Evolutionary conservation across 1,140 invertebrate genomes (phyloP), one percentile per base, ranked within the genome.

Genomic region (Xylocopa sonorina): DNA sequence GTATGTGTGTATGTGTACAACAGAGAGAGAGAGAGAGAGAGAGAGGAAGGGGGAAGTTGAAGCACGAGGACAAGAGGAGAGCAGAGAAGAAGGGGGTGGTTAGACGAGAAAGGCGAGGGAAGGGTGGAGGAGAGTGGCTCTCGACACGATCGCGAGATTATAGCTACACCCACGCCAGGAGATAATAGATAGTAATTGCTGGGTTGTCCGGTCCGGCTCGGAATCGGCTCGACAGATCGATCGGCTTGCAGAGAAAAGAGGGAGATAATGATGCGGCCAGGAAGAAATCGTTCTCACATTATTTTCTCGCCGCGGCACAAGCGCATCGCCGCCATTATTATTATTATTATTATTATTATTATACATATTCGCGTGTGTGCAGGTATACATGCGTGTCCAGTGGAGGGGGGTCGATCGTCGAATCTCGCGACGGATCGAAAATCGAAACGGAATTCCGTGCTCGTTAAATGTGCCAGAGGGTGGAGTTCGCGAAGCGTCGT

Each of bases 151-250:
- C 83, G 84, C 83, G 82, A 87, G 85, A 87, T 87, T 87, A 83
- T 82, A 86, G 81, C 85, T 87, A 87, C 85, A 87, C 85, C 85
- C 85, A 87, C 85, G 85, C 85, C 85, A 74, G 72, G 66, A 87
- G 85, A 87, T 87, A 87, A 87, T 87, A 87, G 85, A 87, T 87
- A 87, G 85, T 87, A 87, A 87, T 87, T 87, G 85, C 85, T 79
- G 85, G 85, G 75, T 83, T 87, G 84, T 86, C 67, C 81, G 78
- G 78, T 62, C 81, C 84, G 85, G 84, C 76, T 75, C 41, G 78
- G 74, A 87, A 87, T 87, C 85, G 81, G 85, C 81, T 86, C 85
- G 85, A 87, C 82, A 79, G 85, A 85, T 81, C 84, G 85, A 87
- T 82, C 84, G 87, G 73, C 48, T 53, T 41, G 66, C 50, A 81